Conservation (phyloP, 2,888 invertebrate species). For the Lasioglossum malachurum region DNA sequence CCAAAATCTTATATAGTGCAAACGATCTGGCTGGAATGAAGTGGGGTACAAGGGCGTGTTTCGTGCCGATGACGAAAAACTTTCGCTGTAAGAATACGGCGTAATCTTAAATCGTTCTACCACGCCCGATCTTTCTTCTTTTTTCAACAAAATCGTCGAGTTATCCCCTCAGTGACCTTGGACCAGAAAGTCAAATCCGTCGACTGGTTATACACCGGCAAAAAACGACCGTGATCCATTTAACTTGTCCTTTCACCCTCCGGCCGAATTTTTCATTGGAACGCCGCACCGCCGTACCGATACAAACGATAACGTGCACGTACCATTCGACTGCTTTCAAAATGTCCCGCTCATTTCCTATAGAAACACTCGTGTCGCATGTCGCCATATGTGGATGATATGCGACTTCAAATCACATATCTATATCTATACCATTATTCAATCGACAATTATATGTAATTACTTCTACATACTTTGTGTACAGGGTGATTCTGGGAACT, state of each 20-base stretch:
- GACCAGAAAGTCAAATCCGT: slow-evolving; percentile 53
- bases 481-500: too few species aligned
- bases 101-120: slow-evolving; percentile 34
- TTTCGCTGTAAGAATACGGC: slow-evolving; percentile 46
- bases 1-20: slow-evolving; percentile 77
- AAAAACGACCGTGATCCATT: slow-evolving; percentile 22
- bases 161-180: slow-evolving; percentile 52
- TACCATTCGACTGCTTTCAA: slow-evolving; percentile 4
- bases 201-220: slow-evolving; percentile 15
- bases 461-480: too few species aligned
- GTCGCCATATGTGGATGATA: background rate
- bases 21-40: slow-evolving; percentile 51
- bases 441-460: background rate
- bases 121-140: slow-evolving; percentile 45
- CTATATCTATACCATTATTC: background rate
- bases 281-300: background rate
- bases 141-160: slow-evolving; percentile 35
- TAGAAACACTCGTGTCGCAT: background rate
- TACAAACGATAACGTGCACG: background rate
- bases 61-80: slow-evolving; percentile 62
- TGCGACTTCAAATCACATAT: background rate
- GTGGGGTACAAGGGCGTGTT: slow-evolving; percentile 71
- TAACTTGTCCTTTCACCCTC: slow-evolving; percentile 22
- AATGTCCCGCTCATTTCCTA: background rate
- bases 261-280: slow-evolving; percentile 11